A percentile compares a stretch with the other conserved stretches of the same genome.
phyloP scores from a whole-genome alignment of 2,797 vertebrate genomes.

The Hoplostethus atlanticus region DNA sequence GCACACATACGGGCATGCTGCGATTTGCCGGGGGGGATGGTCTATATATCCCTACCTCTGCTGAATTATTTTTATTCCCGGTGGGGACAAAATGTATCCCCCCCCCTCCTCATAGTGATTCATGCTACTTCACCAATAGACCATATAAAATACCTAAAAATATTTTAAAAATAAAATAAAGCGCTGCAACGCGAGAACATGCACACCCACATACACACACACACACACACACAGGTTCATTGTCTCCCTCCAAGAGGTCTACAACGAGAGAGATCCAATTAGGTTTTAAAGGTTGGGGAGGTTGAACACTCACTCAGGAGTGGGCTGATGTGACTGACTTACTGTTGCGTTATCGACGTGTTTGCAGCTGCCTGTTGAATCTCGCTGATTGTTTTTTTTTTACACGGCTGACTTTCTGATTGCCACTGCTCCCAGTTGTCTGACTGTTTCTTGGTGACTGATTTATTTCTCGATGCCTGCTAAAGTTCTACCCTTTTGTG shows the following conservation, averaged over 20 bases:
- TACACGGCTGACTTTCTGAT: background rate
- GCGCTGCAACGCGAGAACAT: background rate
- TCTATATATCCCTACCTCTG: no score
- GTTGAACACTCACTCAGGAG: constrained; percentile 12
- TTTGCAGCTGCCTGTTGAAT: background rate
- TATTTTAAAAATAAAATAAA: no score
- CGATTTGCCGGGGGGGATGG: no score
- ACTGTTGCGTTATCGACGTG: background rate
- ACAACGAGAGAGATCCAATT: background rate
- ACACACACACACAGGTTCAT: background rate
- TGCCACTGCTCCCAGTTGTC: background rate
- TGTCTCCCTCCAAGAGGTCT: background rate
- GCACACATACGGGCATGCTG: background rate
- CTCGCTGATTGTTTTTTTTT: background rate
- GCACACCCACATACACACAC: background rate
- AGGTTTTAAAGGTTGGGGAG: constrained; percentile 6
- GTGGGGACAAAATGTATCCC: background rate
- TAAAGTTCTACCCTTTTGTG: constrained; percentile 26
- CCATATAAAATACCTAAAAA: no score
- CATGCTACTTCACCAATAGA: no score
- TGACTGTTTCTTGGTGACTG: constrained; percentile 29
- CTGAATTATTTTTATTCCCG: no score
- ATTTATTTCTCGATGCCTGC: background rate
- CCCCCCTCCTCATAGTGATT: no score
- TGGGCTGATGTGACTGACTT: constrained; percentile 13